Conservation (phyloP, 2,797 vertebrate species). For the Pelochelys cantorii region DNA sequence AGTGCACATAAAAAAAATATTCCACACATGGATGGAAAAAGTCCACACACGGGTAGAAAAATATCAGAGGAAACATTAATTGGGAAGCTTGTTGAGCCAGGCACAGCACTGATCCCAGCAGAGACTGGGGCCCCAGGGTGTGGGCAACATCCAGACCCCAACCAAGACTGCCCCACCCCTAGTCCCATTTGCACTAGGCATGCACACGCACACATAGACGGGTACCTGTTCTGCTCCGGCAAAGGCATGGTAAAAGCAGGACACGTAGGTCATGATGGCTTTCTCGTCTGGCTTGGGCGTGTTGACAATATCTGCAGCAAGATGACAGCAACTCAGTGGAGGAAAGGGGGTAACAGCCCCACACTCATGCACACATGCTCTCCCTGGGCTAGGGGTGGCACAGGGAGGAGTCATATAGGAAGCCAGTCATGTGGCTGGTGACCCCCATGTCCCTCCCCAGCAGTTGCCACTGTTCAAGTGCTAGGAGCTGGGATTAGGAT, state of each 20-base stretch:
- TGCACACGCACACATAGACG: too few relatives aligned
- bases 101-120: neutral
- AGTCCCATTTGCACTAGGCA: neutral
- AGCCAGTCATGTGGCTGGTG: too few relatives aligned
- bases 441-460: too few relatives aligned
- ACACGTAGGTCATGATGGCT: slow-evolving; percentile 95
- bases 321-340: neutral
- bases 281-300: slow-evolving; percentile 95
- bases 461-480: neutral
- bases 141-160: neutral
- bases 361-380: neutral
- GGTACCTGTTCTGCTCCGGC: slow-evolving; percentile 91
- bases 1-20: too few relatives aligned
- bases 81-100: neutral
- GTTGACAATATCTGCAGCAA: slow-evolving; percentile 89
- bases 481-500: neutral
- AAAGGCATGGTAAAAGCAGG: slow-evolving; percentile 95
- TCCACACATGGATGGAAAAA: too few relatives aligned
- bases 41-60: too few relatives aligned
- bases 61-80: too few relatives aligned
- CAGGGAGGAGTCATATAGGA: too few relatives aligned
- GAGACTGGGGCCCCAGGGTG: neutral
- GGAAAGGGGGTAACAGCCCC: neutral
- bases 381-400: too few relatives aligned
- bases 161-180: neutral